These are phyloP conservation scores for Parnassius mnemosyne DNA, from an alignment of 2,888 invertebrate species.

Conservation along the genomic window DNA sequence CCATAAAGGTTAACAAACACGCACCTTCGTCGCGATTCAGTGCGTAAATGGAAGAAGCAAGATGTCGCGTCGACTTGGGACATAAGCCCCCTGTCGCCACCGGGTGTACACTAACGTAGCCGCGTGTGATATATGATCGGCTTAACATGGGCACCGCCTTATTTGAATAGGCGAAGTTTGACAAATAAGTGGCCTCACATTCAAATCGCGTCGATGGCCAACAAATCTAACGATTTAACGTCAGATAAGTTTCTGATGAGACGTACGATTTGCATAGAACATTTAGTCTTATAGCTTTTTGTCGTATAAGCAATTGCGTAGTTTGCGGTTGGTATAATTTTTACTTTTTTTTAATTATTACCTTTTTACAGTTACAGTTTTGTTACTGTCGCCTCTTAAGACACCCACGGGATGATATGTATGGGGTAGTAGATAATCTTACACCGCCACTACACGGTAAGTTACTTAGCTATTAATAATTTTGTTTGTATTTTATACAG, in stretches of 20 bases:
- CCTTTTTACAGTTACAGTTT: too few species aligned
- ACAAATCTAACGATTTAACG: constrained; percentile 2
- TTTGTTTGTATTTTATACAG: too few species aligned
- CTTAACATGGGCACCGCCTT: constrained; percentile 24
- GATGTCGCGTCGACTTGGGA: constrained; percentile 44
- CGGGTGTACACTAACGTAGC: constrained; percentile 25
- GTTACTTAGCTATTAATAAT: too few species aligned
- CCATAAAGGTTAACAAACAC: constrained; percentile 30
- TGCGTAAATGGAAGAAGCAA: constrained; percentile 56
- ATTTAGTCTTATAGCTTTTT: neutral
- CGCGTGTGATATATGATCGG: constrained; percentile 36
- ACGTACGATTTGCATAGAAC: neutral
- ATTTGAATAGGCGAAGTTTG: constrained; percentile 23
- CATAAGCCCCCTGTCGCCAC: constrained; percentile 31
- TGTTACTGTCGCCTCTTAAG: too few species aligned
- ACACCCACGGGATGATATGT: too few species aligned
- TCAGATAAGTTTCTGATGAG: neutral
- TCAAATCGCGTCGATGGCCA: constrained; percentile 6
- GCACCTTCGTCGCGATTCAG: constrained; percentile 42
- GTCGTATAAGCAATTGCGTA: neutral
- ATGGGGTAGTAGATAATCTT: too few species aligned
- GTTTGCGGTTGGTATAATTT: too few species aligned
- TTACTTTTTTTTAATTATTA: too few species aligned
- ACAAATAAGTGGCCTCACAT: constrained; percentile 23
- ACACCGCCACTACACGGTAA: too few species aligned